These are phyloP conservation scores for Berghia stephanieae DNA, from an alignment of 1,140 invertebrate genomes.

Conservation along the genomic window DNA sequence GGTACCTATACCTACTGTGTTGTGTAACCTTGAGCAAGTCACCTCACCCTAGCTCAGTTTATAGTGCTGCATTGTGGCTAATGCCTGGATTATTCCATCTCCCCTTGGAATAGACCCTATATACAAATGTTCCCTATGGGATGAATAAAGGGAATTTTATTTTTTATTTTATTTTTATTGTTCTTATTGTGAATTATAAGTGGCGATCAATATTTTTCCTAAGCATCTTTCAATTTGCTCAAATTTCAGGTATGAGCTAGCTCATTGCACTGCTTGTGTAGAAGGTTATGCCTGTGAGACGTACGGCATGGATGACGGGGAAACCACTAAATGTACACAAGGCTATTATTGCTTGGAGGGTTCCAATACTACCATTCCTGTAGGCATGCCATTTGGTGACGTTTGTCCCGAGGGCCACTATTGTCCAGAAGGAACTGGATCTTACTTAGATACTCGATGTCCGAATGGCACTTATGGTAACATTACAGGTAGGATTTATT, in stretches of 20 bases:
- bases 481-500: constrained; percentile 34
- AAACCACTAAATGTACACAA: constrained; percentile 44
- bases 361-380: constrained; percentile 48
- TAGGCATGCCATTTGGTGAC: constrained; percentile 48
- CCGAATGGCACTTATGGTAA: constrained; percentile 61
- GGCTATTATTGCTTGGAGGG: constrained; percentile 57
- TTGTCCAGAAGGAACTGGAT: constrained; percentile 55
- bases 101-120: no score
- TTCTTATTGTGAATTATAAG: no score
- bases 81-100: no score
- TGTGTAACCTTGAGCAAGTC: no score
- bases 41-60: no score
- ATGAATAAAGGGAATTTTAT: no score
- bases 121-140: no score
- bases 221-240: no score
- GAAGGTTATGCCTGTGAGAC: constrained; percentile 58
- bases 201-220: no score
- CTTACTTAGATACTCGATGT: constrained; percentile 53
- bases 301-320: constrained; percentile 40
- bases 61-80: no score
- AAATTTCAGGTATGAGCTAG: constrained; percentile 44
- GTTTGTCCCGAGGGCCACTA: constrained; percentile 61
- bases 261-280: constrained; percentile 56
- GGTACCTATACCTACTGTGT: no score
- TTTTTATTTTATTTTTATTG: no score